Conservation (phyloP, 2,888 invertebrate genomes). For the Agrypnus murinus region DNA sequence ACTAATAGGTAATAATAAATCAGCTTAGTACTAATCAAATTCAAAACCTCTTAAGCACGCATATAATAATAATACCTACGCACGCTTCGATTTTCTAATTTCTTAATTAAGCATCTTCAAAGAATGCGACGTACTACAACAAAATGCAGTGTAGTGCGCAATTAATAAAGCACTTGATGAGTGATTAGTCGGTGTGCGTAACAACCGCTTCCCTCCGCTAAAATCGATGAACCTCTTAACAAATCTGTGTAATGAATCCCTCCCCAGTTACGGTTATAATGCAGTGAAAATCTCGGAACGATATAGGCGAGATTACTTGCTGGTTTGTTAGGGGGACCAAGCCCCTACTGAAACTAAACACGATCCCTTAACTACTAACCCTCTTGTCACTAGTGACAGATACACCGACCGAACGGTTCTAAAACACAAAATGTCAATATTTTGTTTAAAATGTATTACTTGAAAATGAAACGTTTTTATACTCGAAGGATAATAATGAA, state of each 20-base stretch:
- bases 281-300: slow-evolving; percentile 67
- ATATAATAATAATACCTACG: too few species aligned
- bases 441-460: slow-evolving; percentile 37
- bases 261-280: slow-evolving; percentile 58
- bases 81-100: slow-evolving; percentile 6
- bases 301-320: slow-evolving; percentile 67
- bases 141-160: slow-evolving; percentile 38
- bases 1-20: too few species aligned
- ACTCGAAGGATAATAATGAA: neutral
- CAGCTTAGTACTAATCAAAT: too few species aligned
- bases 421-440: slow-evolving; percentile 41
- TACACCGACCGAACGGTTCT: slow-evolving; percentile 37
- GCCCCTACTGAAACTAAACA: slow-evolving; percentile 48
- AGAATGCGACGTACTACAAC: neutral
- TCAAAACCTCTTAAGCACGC: too few species aligned
- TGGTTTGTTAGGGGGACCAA: slow-evolving; percentile 62
- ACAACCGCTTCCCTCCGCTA: slow-evolving; percentile 52
- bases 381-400: slow-evolving; percentile 48
- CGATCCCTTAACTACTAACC: slow-evolving; percentile 51
- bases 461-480: neutral
- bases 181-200: slow-evolving; percentile 50
- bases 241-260: slow-evolving; percentile 65
- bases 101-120: slow-evolving; percentile 31
- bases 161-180: slow-evolving; percentile 52
- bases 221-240: slow-evolving; percentile 65